Conservation (phyloP, 2,888 invertebrate genomes). For the Lypha dubia region DNA sequence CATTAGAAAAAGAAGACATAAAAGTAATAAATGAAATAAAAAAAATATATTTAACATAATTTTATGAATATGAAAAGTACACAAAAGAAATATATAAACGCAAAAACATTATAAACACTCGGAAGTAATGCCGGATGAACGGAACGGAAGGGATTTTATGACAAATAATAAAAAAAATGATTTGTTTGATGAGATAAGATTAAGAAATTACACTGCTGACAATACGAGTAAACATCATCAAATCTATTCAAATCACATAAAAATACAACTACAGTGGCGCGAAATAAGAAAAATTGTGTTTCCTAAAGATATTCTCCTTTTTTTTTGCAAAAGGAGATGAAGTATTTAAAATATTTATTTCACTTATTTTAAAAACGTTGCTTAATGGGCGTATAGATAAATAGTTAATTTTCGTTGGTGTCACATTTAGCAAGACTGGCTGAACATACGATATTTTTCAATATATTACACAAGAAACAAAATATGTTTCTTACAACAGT, state of each 20-base stretch:
- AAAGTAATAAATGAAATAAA: conserved; percentile 5
- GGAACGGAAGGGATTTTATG: neutral
- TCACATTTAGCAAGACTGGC: too few relatives aligned
- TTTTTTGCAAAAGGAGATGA: too few relatives aligned
- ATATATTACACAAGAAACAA: too few relatives aligned
- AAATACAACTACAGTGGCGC: neutral
- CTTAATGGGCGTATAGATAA: too few relatives aligned
- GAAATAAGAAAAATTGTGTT: neutral
- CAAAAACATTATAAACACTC: neutral
- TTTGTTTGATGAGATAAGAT: neutral
- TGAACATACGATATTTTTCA: too few relatives aligned
- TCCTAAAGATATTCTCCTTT: too few relatives aligned
- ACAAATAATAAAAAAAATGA: conserved; percentile 17
- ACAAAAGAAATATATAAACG: neutral
- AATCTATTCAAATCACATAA: neutral
- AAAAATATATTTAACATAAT: conserved; percentile 16
- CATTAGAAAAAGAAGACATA: conserved; percentile 47
- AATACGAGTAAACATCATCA: neutral
- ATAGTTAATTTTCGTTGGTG: too few relatives aligned
- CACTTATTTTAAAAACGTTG: too few relatives aligned
- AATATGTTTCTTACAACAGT: neutral
- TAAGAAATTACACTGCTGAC: neutral
- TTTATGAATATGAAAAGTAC: neutral
- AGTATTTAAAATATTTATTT: too few relatives aligned
- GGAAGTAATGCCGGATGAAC: neutral